A percentile compares a stretch with the other conserved stretches of the same genome.
phyloP scores from a whole-genome alignment of 1,140 invertebrate species.

The Temnothorax nylanderi region DNA sequence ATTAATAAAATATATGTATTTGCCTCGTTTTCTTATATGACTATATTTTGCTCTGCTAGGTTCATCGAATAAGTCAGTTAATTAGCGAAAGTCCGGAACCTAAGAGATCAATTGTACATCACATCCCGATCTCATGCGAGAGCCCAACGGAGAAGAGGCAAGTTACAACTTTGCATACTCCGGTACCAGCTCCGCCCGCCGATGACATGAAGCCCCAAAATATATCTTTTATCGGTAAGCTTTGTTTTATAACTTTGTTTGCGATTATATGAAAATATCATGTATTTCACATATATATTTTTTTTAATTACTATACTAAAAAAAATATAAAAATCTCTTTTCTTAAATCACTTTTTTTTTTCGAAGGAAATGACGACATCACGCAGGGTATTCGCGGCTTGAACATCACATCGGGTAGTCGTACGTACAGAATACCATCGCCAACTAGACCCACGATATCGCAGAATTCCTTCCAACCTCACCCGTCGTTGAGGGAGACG shows the following conservation, averaged over 20 bases:
- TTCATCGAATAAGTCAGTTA: constrained; percentile 86
- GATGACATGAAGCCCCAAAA: constrained; percentile 96
- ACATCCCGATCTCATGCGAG: constrained; percentile 81
- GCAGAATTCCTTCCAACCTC: constrained; percentile 90
- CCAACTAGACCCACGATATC: constrained; percentile 90
- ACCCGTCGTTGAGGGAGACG: constrained; percentile 83
- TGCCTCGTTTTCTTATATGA: constrained; percentile 32
- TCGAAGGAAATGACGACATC: constrained; percentile 85
- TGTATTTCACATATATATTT: background rate
- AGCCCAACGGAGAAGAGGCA: constrained; percentile 83
- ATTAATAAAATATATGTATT: background rate
- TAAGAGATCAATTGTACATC: constrained; percentile 82
- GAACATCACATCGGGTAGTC: constrained; percentile 94
- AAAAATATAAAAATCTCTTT: background rate
- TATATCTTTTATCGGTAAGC: constrained; percentile 94
- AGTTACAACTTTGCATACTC: constrained; percentile 86
- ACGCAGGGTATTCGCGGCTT: constrained; percentile 89
- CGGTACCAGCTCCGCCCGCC: constrained; percentile 88
- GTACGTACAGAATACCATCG: constrained; percentile 95
- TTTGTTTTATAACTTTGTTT: background rate
- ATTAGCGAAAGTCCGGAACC: constrained; percentile 84
- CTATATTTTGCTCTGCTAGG: constrained; percentile 71
- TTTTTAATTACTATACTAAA: background rate
- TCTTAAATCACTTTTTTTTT: constrained; percentile 69
- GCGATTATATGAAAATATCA: background rate